Base-by-base conservation (phyloP, 2,797 vertebrate genomes). In the Hypotaenidia philippensis region DNA sequence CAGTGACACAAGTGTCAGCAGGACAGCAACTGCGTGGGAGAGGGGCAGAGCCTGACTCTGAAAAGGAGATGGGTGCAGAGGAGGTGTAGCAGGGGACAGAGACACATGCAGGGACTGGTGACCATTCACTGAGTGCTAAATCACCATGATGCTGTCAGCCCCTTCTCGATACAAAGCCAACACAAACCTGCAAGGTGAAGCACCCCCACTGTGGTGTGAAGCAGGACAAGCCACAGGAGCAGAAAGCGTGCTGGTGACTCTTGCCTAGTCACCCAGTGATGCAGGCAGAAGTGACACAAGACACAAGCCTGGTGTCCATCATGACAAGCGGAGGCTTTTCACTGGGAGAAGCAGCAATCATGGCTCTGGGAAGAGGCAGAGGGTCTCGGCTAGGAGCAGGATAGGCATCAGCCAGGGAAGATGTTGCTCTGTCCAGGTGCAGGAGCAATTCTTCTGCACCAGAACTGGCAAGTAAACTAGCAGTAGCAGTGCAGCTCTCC, bases 171-270 rank as follows among this genome's bases (percentile, higher is more conserved):
- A 15, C 53, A 66, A 56, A 76, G 40, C 11, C 69, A 56, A 52
- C 44, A 17, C 0, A 1, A 83, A 19, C 9, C 23, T 38, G 27
- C 0, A 0, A 4, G 40, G 29, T 0, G 0, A 70, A 21, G 6
- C 34, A 49, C 21, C 50, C 23, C 10, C 16, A 10, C 38, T 32
- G 27, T 9, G 12, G 20, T 8, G 17, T 36, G 38, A 82, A 72
- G 40, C 40, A 60, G 69, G 34, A 61, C 47, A 57, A 91, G 31
- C 29, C 29, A 52, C 0, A 0, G 59, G 19, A 63, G 36, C 36
- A 71, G 59, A 57, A 50, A 56, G 65, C 6, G 21, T 8, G 21
- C 14, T 25, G 18, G 8, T 9, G 9, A 4, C 55, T 72, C 65
- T 56, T 36, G 49, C 36, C 32, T 68, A 10, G 32, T 45, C 36